Evolutionary conservation across 2,113 vertebrate genomes (phyloP), one percentile per base, ranked within the genome.

Genomic region (Aramus guarauna): DNA sequence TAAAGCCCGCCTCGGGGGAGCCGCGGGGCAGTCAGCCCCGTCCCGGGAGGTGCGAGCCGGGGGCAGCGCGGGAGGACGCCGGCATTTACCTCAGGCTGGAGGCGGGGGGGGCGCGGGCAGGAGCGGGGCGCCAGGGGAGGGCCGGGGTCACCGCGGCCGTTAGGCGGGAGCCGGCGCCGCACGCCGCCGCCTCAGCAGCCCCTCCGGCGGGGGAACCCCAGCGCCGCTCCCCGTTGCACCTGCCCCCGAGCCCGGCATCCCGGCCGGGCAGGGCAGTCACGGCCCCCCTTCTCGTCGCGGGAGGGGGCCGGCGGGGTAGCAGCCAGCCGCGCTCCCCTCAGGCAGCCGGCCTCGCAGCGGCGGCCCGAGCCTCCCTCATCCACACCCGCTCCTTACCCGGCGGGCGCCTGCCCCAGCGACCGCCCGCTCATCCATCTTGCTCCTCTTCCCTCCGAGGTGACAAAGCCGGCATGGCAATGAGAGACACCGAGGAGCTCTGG

Each of bases 401-500:
- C 56, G 88, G 94, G 68, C 90, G 45, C 81, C 77, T 41, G 88
- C 66, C 82, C 91, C 82, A 5, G 80, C 92, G 76, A 77, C 92
- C 63, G 36, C 79, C 92, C 94, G 15, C 81, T 50, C 85, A 36
- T 71, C 94, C 93, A 96, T 96, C 60, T 45, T 73, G 88, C 69
- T 56, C 77, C 88, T 58, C 73, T 76, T 48, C 62, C 68, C 90
- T 68, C 16, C 71, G 90, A 56, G 71, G 59, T 15, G 94, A 87
- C 94, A 76, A 90, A 85, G 96, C 92, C 89, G 45, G 56, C 94
- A 85, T 79, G 75, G 89, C 91, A 60, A 64, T 18, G 43, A 55
- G 79, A 77, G 71, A 12, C 86, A 47, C 71, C 95, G 74, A 30
- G 88, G 37, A 62, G 96, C 91, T 58, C 82, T 76, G 89, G 83